phyloP scores from a whole-genome alignment of 2,797 vertebrate species.

The Eulemur coronatus region DNA sequence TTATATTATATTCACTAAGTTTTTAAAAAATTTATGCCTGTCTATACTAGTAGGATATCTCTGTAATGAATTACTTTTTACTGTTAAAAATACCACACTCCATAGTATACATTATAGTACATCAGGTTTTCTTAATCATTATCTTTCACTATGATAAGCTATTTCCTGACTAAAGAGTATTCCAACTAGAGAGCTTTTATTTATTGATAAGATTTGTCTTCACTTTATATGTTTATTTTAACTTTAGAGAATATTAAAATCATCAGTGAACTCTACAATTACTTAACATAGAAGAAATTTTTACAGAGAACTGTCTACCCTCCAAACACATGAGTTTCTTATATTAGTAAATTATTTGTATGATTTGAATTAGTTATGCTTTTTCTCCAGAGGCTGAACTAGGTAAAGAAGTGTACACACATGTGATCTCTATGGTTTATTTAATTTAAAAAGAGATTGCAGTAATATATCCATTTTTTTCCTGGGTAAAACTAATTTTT shows the following conservation, averaged over 20 bases:
- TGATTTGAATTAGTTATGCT: constrained; percentile 20
- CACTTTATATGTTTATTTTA: neutral
- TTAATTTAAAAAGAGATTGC: neutral
- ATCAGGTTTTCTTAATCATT: neutral
- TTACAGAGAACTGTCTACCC: neutral
- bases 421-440: neutral
- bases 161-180: neutral
- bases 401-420: neutral
- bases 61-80: neutral
- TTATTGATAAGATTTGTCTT: neutral
- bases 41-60: neutral
- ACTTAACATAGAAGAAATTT: neutral
- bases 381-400: neutral
- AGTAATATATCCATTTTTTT: neutral
- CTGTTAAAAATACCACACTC: neutral
- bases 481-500: neutral
- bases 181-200: neutral
- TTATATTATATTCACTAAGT: neutral
- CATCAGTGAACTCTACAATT: neutral
- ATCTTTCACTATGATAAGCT: neutral
- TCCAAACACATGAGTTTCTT: neutral
- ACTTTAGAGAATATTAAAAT: constrained; percentile 11
- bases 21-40: neutral
- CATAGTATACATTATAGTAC: neutral
- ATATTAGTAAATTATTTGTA: neutral